Conservation (phyloP, 2,888 invertebrate genomes). For the Nomada ferruginata region DNA sequence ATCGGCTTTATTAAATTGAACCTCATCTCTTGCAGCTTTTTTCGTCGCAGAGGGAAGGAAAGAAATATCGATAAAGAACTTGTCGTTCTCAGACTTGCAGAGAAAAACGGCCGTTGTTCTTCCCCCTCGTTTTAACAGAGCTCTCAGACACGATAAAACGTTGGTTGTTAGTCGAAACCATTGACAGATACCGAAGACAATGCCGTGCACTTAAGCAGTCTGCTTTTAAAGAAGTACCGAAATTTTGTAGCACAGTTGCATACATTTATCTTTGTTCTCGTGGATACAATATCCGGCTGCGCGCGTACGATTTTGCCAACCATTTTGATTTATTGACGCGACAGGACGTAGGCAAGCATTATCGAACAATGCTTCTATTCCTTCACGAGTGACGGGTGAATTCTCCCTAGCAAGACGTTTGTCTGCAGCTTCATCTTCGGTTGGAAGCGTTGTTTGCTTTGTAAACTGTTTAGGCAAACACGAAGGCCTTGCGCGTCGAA, state of each 20-base stretch:
- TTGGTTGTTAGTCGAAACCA: conserved; percentile 32
- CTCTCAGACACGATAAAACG: conserved; percentile 26
- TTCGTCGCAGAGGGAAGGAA: too few species aligned
- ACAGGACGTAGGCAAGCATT: neutral
- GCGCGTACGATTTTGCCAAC: neutral
- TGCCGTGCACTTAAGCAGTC: conserved; percentile 19
- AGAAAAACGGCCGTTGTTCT: conserved; percentile 1
- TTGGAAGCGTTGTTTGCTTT: neutral
- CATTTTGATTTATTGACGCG: conserved; percentile 19
- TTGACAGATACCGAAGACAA: conserved; percentile 44
- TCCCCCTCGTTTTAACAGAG: conserved; percentile 16
- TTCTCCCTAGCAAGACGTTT: conserved; percentile 2
- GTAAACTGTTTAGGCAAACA: conserved; percentile 18
- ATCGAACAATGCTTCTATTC: neutral
- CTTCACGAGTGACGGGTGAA: neutral
- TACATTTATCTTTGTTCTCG: conserved; percentile 14
- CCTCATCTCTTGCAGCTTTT: neutral
- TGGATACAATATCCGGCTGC: neutral
- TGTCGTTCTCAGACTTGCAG: neutral
- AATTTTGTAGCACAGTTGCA: conserved; percentile 5
- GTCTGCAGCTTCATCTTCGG: neutral
- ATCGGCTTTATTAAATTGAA: neutral
- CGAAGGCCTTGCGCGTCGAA: neutral
- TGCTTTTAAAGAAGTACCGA: conserved; percentile 20
- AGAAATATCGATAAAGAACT: neutral